These are phyloP conservation scores for Galbula dea DNA, from an alignment of 2,113 vertebrate species.

Conservation along the genomic window DNA sequence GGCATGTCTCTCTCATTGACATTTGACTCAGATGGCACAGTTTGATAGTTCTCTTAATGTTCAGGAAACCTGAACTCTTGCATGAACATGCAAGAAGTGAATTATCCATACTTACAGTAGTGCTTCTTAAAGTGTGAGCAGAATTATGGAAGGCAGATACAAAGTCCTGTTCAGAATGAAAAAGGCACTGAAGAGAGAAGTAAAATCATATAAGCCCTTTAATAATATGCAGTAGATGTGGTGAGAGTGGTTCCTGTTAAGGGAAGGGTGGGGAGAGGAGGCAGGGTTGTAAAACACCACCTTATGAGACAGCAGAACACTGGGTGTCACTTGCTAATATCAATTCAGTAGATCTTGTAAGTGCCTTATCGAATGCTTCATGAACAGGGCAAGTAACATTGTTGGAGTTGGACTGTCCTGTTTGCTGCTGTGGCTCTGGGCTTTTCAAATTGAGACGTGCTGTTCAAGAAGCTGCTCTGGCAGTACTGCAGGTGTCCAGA, in stretches of 20 bases:
- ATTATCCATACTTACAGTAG: neutral
- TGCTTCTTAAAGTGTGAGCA: neutral
- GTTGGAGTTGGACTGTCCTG: neutral
- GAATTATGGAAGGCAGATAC: neutral
- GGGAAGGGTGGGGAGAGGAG: neutral
- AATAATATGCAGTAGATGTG: neutral
- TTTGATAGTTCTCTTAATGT: neutral
- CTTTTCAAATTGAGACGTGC: neutral
- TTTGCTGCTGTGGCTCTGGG: neutral
- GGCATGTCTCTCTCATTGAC: neutral
- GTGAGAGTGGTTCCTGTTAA: neutral
- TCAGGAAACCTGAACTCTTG: neutral
- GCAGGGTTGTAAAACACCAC: neutral
- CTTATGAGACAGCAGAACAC: neutral
- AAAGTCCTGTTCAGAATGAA: neutral
- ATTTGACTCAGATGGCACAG: neutral
- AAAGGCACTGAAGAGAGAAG: neutral
- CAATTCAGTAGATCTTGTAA: neutral
- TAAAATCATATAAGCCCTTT: neutral
- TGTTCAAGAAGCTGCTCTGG: neutral
- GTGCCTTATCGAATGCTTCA: neutral
- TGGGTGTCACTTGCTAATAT: neutral
- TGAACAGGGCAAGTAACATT: neutral
- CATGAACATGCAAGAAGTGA: neutral
- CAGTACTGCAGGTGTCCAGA: neutral